These are phyloP conservation scores for Pteronotus mesoamericanus DNA, from an alignment of 2,797 vertebrate genomes.

Conservation along the genomic window DNA sequence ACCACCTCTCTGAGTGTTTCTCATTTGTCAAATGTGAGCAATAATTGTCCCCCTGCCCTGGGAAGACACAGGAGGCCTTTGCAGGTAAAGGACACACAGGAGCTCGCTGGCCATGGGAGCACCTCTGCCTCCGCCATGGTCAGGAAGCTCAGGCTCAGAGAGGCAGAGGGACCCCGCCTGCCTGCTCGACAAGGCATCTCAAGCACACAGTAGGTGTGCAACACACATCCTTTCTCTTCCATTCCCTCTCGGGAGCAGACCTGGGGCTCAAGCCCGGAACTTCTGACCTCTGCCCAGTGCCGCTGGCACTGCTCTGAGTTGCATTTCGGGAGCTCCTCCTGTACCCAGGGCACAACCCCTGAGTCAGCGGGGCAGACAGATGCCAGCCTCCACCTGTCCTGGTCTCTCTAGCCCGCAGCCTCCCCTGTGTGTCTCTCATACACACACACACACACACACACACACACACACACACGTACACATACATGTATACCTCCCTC, in stretches of 20 bases:
- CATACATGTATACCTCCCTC: not conserved
- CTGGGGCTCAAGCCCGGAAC: not conserved
- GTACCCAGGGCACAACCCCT: not conserved
- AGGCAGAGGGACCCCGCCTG: fast-evolving
- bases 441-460: not conserved
- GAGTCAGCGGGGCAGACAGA: not conserved
- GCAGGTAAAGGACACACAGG: not conserved
- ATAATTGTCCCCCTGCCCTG: too few relatives aligned
- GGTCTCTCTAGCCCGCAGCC: not conserved
- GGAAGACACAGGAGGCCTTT: not conserved
- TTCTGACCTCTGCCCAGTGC: not conserved
- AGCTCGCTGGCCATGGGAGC: not conserved
- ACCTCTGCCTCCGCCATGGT: not conserved
- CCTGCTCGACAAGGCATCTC: not conserved
- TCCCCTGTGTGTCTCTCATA: too few relatives aligned
- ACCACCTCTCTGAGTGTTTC: not conserved
- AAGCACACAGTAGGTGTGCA: not conserved
- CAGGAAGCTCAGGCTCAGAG: not conserved
- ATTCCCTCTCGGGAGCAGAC: not conserved
- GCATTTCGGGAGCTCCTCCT: not conserved
- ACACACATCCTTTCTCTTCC: not conserved
- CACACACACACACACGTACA: not conserved
- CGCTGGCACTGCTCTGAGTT: not conserved
- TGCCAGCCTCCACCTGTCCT: not conserved
- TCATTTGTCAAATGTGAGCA: not conserved